Conservation (phyloP, 2,888 invertebrate species). For the Gnatocerus cornutus region DNA sequence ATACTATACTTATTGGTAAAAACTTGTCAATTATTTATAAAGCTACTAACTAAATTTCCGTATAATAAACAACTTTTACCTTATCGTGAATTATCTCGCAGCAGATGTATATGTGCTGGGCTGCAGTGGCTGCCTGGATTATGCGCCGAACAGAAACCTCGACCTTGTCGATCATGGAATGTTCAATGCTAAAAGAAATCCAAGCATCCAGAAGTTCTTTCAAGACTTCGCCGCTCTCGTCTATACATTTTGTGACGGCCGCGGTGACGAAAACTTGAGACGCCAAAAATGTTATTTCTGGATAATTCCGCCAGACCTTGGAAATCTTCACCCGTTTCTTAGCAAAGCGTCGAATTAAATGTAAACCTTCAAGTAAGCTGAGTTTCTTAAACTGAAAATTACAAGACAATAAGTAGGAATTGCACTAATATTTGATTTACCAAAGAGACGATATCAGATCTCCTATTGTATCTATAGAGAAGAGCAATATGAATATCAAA, state of each 20-base stretch:
- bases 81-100: conserved; percentile 72
- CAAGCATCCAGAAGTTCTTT: conserved; percentile 68
- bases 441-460: conserved; percentile 73
- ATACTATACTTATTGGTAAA: no score
- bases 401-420: conserved; percentile 8
- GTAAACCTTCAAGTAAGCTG: conserved; percentile 73
- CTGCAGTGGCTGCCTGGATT: conserved; percentile 75
- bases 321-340: conserved; percentile 72
- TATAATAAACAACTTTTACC: no score
- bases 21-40: no score
- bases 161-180: conserved; percentile 62
- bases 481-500: conserved; percentile 77
- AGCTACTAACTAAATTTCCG: no score
- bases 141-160: conserved; percentile 67
- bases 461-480: conserved; percentile 74
- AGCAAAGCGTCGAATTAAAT: conserved; percentile 73
- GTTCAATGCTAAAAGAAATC: conserved; percentile 65
- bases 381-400: conserved; percentile 73
- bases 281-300: conserved; percentile 74
- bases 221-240: conserved; percentile 64
- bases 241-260: conserved; percentile 73
- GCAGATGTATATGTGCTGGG: conserved; percentile 80
- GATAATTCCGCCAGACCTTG: conserved; percentile 74
- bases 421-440: conserved; percentile 62
- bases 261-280: conserved; percentile 75